A percentile compares a stretch with the other conserved stretches of the same genome.
These are phyloP conservation scores for Isaurus tuberculatus DNA, from an alignment of 92 coral and sea anemone genomes.

Conservation along the genomic window DNA sequence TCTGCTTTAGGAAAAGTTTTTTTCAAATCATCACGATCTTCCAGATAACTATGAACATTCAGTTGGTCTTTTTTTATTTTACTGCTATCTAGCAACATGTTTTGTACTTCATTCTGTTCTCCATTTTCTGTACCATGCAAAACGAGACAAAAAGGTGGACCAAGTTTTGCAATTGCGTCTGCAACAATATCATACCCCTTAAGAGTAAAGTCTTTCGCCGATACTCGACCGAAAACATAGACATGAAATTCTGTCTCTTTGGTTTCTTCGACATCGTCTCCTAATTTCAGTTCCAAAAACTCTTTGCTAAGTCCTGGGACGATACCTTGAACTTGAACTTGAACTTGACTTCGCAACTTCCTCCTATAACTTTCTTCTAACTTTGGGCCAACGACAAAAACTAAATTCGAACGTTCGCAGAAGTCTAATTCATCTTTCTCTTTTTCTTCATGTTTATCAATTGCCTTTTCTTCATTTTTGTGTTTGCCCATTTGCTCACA, in stretches of 20 bases:
- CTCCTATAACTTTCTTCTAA: background rate
- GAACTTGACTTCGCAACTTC: background rate
- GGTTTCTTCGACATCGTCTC: background rate
- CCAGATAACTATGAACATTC: background rate
- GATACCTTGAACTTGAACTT: background rate
- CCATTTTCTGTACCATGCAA: background rate
- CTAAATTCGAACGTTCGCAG: background rate
- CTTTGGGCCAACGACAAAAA: slow-evolving; percentile 12
- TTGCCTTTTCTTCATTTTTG: background rate
- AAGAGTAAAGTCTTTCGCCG: background rate
- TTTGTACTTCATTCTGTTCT: background rate
- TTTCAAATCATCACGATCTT: background rate
- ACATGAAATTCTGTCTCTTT: background rate
- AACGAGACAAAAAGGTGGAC: background rate
- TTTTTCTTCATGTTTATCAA: background rate
- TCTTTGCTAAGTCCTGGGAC: background rate
- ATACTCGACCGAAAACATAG: background rate
- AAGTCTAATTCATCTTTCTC: background rate
- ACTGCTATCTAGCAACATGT: background rate
- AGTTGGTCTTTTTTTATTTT: background rate
- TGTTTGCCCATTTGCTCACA: slow-evolving; percentile 2
- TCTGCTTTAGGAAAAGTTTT: background rate
- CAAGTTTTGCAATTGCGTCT: slow-evolving; percentile 1
- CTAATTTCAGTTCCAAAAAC: background rate
- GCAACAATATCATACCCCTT: slow-evolving; percentile 13